Evolutionary conservation across 1,140 invertebrate genomes (phyloP).

Genomic region (Drosophila ohnishii): DNA sequence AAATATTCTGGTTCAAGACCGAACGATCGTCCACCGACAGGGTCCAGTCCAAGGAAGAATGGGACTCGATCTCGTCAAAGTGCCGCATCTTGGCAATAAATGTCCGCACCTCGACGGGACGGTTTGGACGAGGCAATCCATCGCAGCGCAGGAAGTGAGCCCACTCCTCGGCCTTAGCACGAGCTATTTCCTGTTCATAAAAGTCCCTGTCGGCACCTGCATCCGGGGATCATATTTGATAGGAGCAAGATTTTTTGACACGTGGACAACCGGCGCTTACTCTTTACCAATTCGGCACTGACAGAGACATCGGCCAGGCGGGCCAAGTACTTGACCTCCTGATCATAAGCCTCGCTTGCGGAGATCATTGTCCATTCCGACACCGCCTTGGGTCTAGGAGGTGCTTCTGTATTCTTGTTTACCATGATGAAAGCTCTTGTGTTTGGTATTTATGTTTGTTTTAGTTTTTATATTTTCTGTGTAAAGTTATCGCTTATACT

Average conservation of each 20-base stretch:
- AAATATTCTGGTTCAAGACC: slow-evolving; percentile 61
- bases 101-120: slow-evolving; percentile 60
- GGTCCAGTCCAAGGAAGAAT: slow-evolving; percentile 57
- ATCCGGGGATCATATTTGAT: neutral
- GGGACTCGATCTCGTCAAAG: slow-evolving; percentile 32
- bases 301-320: slow-evolving; percentile 36
- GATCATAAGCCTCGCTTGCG: slow-evolving; percentile 18
- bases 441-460: neutral
- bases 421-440: neutral
- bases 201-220: slow-evolving; percentile 39
- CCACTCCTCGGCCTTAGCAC: slow-evolving; percentile 47
- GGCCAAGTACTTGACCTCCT: slow-evolving; percentile 13
- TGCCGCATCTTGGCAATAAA: slow-evolving; percentile 51
- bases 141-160: slow-evolving; percentile 55
- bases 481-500: neutral
- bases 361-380: slow-evolving; percentile 2
- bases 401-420: neutral
- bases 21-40: slow-evolving; percentile 59
- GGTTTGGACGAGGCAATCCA: slow-evolving; percentile 60
- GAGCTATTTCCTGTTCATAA: slow-evolving; percentile 5
- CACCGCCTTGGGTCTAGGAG: neutral
- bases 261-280: slow-evolving; percentile 18
- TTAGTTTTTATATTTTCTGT: neutral
- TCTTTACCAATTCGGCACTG: slow-evolving; percentile 33
- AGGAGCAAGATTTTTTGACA: neutral